Evolutionary conservation across 2,113 vertebrate species (phyloP).

Genomic region (Pleuronectes platessa): DNA sequence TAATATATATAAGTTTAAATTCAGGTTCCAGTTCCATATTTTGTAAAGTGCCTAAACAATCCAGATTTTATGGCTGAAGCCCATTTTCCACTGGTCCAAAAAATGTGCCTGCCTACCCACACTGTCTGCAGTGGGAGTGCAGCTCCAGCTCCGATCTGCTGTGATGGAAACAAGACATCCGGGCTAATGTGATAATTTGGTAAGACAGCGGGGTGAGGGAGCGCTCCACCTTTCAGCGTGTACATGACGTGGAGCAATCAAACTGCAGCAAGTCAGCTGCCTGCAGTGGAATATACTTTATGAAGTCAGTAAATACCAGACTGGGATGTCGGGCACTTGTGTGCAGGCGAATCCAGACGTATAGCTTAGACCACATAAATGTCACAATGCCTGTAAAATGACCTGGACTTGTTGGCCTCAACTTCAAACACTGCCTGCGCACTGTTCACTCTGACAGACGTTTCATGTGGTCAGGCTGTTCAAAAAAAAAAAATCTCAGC

Average conservation of each 20-base stretch:
- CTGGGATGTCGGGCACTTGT: constrained; percentile 43
- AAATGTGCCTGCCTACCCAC: too few relatives aligned
- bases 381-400: constrained; percentile 75
- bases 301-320: constrained; percentile 60
- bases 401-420: constrained; percentile 75
- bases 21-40: constrained; percentile 14
- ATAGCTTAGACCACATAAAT: constrained; percentile 71
- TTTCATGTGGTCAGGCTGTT: constrained; percentile 64
- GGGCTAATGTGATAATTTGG: too few relatives aligned
- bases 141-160: too few relatives aligned
- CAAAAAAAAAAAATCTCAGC: constrained; percentile 51
- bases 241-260: constrained; percentile 8
- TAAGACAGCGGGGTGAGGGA: too few relatives aligned
- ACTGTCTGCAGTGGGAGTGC: too few relatives aligned
- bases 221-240: too few relatives aligned
- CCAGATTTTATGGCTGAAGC: constrained; percentile 38
- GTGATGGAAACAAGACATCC: too few relatives aligned
- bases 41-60: constrained; percentile 55
- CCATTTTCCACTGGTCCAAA: too few relatives aligned
- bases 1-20: constrained; percentile 18
- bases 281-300: constrained; percentile 47
- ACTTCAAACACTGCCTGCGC: constrained; percentile 72
- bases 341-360: constrained; percentile 65
- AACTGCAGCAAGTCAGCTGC: constrained; percentile 58
- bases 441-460: constrained; percentile 51